A percentile compares a stretch with the other conserved stretches of the same genome.
Evolutionary conservation across 2,888 invertebrate species (phyloP).

Genomic region (Coecobrya sp.): DNA sequence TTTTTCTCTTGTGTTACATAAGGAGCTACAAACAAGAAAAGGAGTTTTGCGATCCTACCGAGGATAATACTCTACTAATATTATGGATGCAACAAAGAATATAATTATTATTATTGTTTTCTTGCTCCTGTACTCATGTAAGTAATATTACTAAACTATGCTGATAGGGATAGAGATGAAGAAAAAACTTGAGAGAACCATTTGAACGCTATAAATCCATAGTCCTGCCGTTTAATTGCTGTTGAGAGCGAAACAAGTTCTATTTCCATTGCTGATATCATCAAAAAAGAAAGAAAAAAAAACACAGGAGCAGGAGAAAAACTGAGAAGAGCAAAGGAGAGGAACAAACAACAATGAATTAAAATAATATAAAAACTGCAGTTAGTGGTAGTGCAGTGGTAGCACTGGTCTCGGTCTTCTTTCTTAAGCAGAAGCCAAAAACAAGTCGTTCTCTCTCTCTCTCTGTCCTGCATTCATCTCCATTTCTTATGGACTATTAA

Average conservation of each 20-base stretch:
- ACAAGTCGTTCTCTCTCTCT: constrained; percentile 66
- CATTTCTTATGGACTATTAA: constrained; percentile 79
- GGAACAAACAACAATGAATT: constrained; percentile 57
- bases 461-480: constrained; percentile 67
- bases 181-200: constrained; percentile 25
- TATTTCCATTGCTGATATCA: constrained; percentile 83
- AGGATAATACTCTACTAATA: constrained; percentile 44
- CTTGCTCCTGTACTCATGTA: constrained; percentile 16
- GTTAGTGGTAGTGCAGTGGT: background rate
- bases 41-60: constrained; percentile 25
- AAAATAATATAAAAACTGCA: constrained; percentile 39
- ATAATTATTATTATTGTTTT: constrained; percentile 60
- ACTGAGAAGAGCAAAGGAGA: background rate
- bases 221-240: constrained; percentile 82
- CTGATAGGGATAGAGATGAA: constrained; percentile 20
- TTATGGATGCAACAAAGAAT: constrained; percentile 33
- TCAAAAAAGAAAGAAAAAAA: constrained; percentile 55
- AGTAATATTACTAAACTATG: background rate
- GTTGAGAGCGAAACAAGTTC: constrained; percentile 82
- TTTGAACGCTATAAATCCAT: constrained; percentile 79
- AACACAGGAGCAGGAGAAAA: constrained; percentile 40
- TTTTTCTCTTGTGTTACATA: constrained; percentile 48
- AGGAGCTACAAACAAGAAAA: constrained; percentile 50
- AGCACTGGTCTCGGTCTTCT: constrained; percentile 13
- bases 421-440: constrained; percentile 48